These are phyloP conservation scores for Drosophila anomalata DNA, from an alignment of 2,888 invertebrate genomes.

Conservation along the genomic window DNA sequence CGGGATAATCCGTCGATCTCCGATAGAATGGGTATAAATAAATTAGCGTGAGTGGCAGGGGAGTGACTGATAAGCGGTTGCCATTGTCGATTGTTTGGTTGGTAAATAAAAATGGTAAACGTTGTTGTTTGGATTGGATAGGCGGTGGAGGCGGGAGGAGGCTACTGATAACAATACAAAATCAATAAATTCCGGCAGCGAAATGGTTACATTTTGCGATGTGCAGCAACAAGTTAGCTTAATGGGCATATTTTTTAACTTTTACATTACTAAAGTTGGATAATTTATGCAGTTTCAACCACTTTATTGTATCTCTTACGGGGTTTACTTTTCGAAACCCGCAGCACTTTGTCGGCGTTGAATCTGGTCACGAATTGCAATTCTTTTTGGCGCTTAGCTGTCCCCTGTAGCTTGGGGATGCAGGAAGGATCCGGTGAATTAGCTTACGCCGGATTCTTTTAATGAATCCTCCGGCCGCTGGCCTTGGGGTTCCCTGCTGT, in stretches of 20 bases:
- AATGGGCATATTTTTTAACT: background rate
- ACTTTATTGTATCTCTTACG: background rate
- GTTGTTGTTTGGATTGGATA: background rate
- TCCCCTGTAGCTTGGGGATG: conserved; percentile 7
- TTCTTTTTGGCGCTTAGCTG: conserved; percentile 1
- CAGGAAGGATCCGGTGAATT: background rate
- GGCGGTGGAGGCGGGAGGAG: background rate
- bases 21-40: conserved; percentile 11
- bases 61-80: conserved; percentile 30
- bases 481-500: background rate
- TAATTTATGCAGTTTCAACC: conserved; percentile 34
- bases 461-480: background rate
- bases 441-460: background rate
- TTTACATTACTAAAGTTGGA: background rate
- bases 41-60: conserved; percentile 31
- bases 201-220: conserved; percentile 3
- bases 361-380: background rate
- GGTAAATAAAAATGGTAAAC: conserved; percentile 16
- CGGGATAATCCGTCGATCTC: conserved; percentile 3
- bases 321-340: conserved; percentile 12
- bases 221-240: conserved; percentile 34
- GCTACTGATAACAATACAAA: conserved; percentile 38
- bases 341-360: background rate
- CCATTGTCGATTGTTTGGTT: conserved; percentile 22
- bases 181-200: conserved; percentile 30